These are phyloP conservation scores for Lasioglossum morio DNA, from an alignment of 2,888 invertebrate species.

Conservation along the genomic window DNA sequence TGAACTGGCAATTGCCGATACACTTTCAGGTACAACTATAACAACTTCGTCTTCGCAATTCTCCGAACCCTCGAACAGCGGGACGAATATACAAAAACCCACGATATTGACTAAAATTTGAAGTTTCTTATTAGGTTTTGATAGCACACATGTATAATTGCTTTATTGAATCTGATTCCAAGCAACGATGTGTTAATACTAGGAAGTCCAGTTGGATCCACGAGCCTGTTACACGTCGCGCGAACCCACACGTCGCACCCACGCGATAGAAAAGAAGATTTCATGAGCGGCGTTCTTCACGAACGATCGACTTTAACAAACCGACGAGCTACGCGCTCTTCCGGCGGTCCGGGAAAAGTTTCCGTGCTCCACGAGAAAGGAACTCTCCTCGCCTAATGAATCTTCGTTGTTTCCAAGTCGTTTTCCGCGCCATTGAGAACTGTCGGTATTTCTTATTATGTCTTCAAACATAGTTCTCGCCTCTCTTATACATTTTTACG, in stretches of 20 bases:
- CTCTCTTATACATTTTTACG: not conserved
- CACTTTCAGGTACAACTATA: not conserved
- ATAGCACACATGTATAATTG: no score
- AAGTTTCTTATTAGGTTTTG: no score
- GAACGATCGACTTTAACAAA: slow-evolving; percentile 66
- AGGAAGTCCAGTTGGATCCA: slow-evolving; percentile 38
- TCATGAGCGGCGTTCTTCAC: slow-evolving; percentile 34
- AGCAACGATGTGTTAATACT: not conserved
- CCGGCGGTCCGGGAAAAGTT: slow-evolving; percentile 42
- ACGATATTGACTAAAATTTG: no score
- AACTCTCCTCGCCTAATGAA: slow-evolving; percentile 20
- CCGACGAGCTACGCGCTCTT: slow-evolving; percentile 58
- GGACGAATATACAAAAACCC: no score
- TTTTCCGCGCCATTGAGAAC: not conserved
- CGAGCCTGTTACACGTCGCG: slow-evolving; percentile 19
- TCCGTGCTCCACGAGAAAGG: not conserved
- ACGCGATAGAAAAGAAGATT: slow-evolving; percentile 63
- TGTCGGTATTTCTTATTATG: not conserved
- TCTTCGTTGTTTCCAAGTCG: slow-evolving; percentile 37
- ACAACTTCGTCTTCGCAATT: not conserved
- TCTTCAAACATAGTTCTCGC: not conserved
- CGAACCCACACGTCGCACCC: slow-evolving; percentile 61
- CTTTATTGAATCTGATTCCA: not conserved
- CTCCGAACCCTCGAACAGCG: not conserved
- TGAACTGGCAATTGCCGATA: not conserved